phyloP scores from a whole-genome alignment of 2,888 invertebrate species.

The Heliconius ismenius region DNA sequence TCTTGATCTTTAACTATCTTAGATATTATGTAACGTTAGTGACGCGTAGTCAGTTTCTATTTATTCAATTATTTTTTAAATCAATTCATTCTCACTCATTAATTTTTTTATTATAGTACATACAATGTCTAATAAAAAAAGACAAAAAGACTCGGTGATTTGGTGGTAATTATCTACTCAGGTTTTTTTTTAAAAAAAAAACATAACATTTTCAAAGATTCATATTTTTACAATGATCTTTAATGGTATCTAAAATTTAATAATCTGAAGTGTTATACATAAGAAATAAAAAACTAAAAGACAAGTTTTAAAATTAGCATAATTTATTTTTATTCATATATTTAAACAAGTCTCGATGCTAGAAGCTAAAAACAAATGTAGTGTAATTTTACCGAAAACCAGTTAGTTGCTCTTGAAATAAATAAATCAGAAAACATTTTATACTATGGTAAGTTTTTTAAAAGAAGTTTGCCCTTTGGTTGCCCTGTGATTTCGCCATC shows the following conservation, averaged over 20 bases:
- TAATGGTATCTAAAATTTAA: background rate
- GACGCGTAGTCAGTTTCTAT: background rate
- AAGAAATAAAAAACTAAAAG: constrained; percentile 5
- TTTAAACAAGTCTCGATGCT: background rate
- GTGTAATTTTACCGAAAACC: background rate
- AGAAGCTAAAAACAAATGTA: background rate
- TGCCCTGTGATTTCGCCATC: constrained; percentile 63
- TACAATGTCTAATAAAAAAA: background rate
- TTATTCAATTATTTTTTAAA: background rate
- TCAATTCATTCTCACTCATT: too few species aligned
- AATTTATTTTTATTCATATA: constrained; percentile 2
- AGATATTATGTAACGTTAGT: background rate
- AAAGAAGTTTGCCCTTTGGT: constrained; percentile 74
- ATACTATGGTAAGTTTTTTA: constrained; percentile 46
- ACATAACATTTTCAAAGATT: too few species aligned
- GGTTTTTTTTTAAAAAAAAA: too few species aligned
- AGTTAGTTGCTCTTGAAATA: background rate
- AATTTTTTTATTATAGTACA: background rate
- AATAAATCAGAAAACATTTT: background rate
- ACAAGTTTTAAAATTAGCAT: constrained; percentile 1
- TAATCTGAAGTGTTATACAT: background rate
- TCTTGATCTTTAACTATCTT: background rate
- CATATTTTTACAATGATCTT: background rate
- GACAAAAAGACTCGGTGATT: too few species aligned
- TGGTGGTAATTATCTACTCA: too few species aligned